phyloP scores from a whole-genome alignment of 2,113 vertebrate species.

The Campylorhamphus procurvoides region DNA sequence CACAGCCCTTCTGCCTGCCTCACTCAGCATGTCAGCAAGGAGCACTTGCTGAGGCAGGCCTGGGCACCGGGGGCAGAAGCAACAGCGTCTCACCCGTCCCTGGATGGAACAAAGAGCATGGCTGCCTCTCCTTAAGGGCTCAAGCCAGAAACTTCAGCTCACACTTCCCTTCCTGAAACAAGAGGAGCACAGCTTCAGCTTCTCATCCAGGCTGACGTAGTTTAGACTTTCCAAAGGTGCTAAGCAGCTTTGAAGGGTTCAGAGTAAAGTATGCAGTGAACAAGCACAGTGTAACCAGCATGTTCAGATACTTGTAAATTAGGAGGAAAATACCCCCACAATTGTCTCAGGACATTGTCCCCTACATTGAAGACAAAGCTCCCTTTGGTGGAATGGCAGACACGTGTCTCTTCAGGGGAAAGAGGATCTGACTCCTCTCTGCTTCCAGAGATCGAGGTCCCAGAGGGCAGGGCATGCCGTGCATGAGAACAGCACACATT shows the following conservation, averaged over 20 bases:
- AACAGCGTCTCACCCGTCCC: background rate
- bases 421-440: background rate
- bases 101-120: background rate
- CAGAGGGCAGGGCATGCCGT: background rate
- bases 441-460: background rate
- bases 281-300: background rate
- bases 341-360: background rate
- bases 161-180: background rate
- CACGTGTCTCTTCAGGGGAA: background rate
- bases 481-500: background rate
- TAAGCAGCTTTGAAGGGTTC: background rate
- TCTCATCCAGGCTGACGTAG: background rate
- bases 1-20: background rate
- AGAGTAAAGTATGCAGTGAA: background rate
- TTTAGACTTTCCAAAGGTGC: background rate
- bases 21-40: background rate
- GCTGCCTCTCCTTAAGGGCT: background rate
- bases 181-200: background rate
- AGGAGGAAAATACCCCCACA: background rate
- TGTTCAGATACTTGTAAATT: background rate
- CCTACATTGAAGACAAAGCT: background rate
- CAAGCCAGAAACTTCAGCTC: background rate
- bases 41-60: background rate
- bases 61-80: background rate
- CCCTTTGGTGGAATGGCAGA: background rate